Base-by-base conservation (phyloP, 1,140 invertebrate species). In the Neelides sp. region DNA sequence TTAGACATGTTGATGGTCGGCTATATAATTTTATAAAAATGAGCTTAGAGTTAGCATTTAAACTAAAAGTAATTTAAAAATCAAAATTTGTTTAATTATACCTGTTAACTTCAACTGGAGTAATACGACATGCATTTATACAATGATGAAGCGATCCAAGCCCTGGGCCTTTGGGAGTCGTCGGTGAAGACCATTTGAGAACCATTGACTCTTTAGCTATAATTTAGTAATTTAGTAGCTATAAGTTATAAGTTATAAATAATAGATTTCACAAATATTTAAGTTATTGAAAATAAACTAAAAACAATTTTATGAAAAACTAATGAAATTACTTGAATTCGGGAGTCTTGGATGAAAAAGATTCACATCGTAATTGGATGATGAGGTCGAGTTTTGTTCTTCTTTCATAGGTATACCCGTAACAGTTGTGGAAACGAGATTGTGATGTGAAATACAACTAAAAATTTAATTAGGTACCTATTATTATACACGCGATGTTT, bases 371-470 rank as follows among this genome's bases (percentile, higher is more conserved):
- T 98, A 98, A 71, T 97, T 97, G 1, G 91, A 89, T 41, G 91
- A 96, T 0, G 90, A 94, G 67, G 84, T 91, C 1, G 93, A 90
- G 70, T 96, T 97, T 72, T 96, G 92, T 70, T 98, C 93, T 71
- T 98, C 93, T 73, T 98, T 98, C 93, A 98, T 98, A 3, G 92
- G 93, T 63, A 98, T 98, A 24, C 91, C 92, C 22, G 91, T 97
- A 0, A 98, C 91, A 1, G 90, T 95, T 12, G 93, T 96, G 45
- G 85, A 91, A 1, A 89, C 82, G n/a, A 98, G 69, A 64, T 86
- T 78, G 63, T 93, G 96, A 68, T 96, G 92, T 12, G n/a, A 8
- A 7, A 40, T 26, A 45, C 54, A 54, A 27, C 58, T 59, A 34
- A 7, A 36, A 48, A n/a, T 17, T 43, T n/a, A 48, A 28, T 26